Conservation (phyloP, 1,140 invertebrate genomes). For the Eupristina koningsbergeri region DNA sequence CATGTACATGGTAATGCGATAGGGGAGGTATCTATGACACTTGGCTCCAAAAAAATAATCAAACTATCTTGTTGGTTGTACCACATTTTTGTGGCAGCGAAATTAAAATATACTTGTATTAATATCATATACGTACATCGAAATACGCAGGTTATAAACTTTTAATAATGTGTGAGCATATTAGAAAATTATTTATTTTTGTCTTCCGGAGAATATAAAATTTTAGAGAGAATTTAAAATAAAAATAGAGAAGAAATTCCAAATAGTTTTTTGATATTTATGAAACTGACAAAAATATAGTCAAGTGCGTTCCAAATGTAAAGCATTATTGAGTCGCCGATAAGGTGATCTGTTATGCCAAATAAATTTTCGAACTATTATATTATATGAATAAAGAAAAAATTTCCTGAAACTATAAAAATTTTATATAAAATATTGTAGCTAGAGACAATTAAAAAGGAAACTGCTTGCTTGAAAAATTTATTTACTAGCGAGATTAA, state of each 20-base stretch:
- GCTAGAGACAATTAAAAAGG: neutral
- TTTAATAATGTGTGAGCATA: constrained; percentile 1
- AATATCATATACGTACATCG: constrained; percentile 4
- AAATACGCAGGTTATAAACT: constrained; percentile 23
- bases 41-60: neutral
- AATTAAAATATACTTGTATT: constrained; percentile 1
- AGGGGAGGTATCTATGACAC: constrained; percentile 10
- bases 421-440: neutral
- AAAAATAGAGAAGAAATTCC: constrained; percentile 1
- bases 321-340: neutral
- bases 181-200: constrained; percentile 47
- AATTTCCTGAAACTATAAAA: neutral
- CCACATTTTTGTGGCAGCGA: neutral
- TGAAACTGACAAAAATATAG: neutral
- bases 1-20: constrained; percentile 70
- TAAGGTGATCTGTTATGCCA: neutral
- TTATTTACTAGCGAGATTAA: neutral
- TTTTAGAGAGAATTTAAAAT: neutral
- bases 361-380: neutral
- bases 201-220: constrained; percentile 29
- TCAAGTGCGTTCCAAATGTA: neutral
- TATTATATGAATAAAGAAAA: neutral
- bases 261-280: constrained; percentile 8
- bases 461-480: constrained; percentile 37
- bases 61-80: neutral